Evolutionary conservation across 2,888 invertebrate genomes (phyloP).

Genomic region (Hedya salicella): DNA sequence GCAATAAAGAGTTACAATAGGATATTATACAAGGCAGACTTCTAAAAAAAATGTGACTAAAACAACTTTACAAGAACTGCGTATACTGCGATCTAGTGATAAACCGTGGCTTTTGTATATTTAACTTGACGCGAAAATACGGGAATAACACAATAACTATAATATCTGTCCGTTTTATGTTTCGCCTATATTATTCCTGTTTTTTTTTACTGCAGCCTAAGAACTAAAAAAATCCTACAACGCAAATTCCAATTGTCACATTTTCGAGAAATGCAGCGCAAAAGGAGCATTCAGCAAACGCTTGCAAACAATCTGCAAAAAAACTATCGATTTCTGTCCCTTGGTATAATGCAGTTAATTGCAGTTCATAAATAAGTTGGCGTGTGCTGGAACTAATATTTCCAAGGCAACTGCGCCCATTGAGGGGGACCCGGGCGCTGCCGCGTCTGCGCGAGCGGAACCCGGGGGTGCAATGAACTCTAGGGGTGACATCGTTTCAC

Average conservation of each 20-base stretch:
- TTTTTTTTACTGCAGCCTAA: neutral
- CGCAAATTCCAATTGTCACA: too few relatives aligned
- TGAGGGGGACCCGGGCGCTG: constrained; percentile 25
- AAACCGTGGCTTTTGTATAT: too few relatives aligned
- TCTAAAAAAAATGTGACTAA: too few relatives aligned
- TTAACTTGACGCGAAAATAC: too few relatives aligned
- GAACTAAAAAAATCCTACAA: neutral
- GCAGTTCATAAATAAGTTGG: constrained; percentile 43
- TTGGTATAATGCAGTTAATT: constrained; percentile 42
- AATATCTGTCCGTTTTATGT: too few relatives aligned
- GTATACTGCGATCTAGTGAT: too few relatives aligned
- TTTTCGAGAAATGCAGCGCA: neutral
- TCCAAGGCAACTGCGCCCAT: constrained; percentile 39
- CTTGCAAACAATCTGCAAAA: constrained; percentile 27
- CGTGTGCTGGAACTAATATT: constrained; percentile 43
- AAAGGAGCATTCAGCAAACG: constrained; percentile 2
- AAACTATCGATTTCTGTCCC: constrained; percentile 40
- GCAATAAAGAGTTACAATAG: too few relatives aligned
- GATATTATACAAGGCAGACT: too few relatives aligned
- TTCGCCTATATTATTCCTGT: too few relatives aligned
- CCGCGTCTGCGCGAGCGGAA: constrained; percentile 43
- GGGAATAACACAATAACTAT: too few relatives aligned
- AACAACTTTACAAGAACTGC: too few relatives aligned
- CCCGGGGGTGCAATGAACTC: constrained; percentile 44
- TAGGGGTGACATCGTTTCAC: constrained; percentile 45